Percentiles rank a stretch among this genome's conserved stretches.
phyloP scores from a whole-genome alignment of 1,140 invertebrate species.

The Saccostrea cuccullata region DNA sequence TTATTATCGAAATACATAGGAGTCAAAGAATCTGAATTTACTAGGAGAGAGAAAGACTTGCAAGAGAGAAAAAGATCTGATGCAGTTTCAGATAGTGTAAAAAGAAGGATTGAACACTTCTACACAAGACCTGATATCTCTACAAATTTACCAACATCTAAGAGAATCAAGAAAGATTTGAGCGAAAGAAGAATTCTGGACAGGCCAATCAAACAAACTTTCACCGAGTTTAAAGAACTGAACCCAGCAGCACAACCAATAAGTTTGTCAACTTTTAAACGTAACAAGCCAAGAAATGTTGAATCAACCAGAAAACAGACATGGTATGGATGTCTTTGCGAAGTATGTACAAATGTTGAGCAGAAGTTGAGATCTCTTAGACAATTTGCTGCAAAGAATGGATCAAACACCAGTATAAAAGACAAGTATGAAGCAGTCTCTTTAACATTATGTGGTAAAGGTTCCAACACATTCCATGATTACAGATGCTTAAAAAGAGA shows the following conservation, averaged over 20 bases:
- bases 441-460: background rate
- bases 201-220: slow-evolving; percentile 23
- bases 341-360: slow-evolving; percentile 41
- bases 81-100: background rate
- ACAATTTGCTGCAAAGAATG: background rate
- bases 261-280: slow-evolving; percentile 42
- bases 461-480: background rate
- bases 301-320: slow-evolving; percentile 29
- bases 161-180: slow-evolving; percentile 41
- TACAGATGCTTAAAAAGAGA: background rate
- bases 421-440: slow-evolving; percentile 45
- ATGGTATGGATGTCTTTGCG: slow-evolving; percentile 48
- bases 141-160: slow-evolving; percentile 47
- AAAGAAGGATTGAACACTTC: slow-evolving; percentile 30
- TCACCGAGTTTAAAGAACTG: slow-evolving; percentile 35
- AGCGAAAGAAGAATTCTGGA: slow-evolving; percentile 43
- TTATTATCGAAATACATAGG: background rate
- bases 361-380: background rate
- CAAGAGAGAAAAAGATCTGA: background rate
- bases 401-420: background rate
- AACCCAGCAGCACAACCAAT: slow-evolving; percentile 19
- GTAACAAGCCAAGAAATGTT: slow-evolving; percentile 39
- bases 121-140: slow-evolving; percentile 45
- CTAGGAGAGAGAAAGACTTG: background rate
- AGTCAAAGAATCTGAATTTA: background rate